A percentile compares a stretch with the other conserved stretches of the same genome.
phyloP scores from a whole-genome alignment of 2,888 invertebrate species.

The Sphaerophoria taeniata region DNA sequence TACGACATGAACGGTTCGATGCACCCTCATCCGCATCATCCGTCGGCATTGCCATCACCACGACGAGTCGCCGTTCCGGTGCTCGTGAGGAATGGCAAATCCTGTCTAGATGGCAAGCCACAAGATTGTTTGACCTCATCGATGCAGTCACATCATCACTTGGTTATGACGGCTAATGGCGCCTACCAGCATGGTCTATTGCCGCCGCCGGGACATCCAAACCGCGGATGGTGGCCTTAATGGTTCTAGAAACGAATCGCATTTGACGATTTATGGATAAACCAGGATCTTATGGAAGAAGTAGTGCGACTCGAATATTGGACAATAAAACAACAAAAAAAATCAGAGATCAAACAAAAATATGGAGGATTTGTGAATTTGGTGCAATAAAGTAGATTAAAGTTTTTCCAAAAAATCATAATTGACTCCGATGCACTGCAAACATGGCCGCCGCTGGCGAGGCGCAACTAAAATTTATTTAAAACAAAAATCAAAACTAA shows the following conservation, averaged over 20 bases:
- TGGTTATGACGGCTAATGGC: constrained; percentile 83
- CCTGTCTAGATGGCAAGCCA: constrained; percentile 87
- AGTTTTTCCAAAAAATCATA: constrained; percentile 33
- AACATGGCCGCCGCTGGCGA: constrained; percentile 46
- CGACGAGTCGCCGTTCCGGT: constrained; percentile 97
- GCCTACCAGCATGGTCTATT: constrained; percentile 80
- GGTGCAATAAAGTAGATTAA: constrained; percentile 77
- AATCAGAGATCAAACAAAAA: constrained; percentile 10
- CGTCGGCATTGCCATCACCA: constrained; percentile 90
- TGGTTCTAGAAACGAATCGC: constrained; percentile 77
- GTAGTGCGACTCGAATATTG: constrained; percentile 79
- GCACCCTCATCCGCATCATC: constrained; percentile 80
- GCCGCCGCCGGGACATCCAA: constrained; percentile 78
- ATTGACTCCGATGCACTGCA: constrained; percentile 54
- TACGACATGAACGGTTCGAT: constrained; percentile 84
- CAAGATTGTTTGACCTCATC: constrained; percentile 83
- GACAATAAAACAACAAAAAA: constrained; percentile 76
- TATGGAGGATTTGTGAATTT: constrained; percentile 59
- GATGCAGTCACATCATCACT: constrained; percentile 82
- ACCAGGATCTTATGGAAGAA: constrained; percentile 28
- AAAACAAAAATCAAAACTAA: constrained; percentile 20
- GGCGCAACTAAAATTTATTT: constrained; percentile 26
- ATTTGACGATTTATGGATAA: constrained; percentile 17
- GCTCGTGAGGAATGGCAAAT: constrained; percentile 96
- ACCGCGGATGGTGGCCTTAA: constrained; percentile 82